Evolutionary conservation across 2,888 invertebrate genomes (phyloP), one percentile per base, ranked within the genome.

Genomic region (Acronicta psi): DNA sequence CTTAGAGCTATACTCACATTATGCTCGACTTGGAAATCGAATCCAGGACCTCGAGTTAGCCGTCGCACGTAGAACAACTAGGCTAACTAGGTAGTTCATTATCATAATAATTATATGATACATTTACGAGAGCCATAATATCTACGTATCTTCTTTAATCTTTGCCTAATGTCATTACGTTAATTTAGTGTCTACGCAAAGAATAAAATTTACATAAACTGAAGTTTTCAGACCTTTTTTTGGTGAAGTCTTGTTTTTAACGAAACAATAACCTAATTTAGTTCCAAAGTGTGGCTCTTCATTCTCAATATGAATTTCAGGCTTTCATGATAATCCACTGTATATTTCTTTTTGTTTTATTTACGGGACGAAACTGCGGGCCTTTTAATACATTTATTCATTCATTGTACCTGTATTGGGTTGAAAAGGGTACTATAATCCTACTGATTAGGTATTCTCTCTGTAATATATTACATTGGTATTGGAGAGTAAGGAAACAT

Each of bases 391-490:
- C 67, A 77, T 73, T 68, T 73, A 78, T 80, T 75, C 73, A 66
- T 61, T 63, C 62, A 72, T 73, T 71, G 68, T 76, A 72, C 66
- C 69, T 66, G 75, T 72, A 69, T 72, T 59, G 67, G 66, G 67
- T 73, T 73, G 63, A 77, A 75, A 73, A 77, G 70, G 74, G 75
- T 76, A 71, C 63, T 65, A 70, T 79, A 75, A 75, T 72, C 72
- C 65, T 53, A 65, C 67, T 79, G 70, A 77, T 77, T 75, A 77
- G 63, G 66, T 70, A 77, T 69, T 67, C 64, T 56, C 59, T 54
- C 46, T 47, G 47, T 57, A 69, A 68, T 62, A 67, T 73, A 73
- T 68, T 69, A 70, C 54, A 57, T 61, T 53, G 51, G 58, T 44
- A 59, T 64, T 49, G 61, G 63, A 65, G 45, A 59, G 50, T 54